Evolutionary conservation across 2,888 invertebrate species (phyloP), one percentile per base, ranked within the genome.

Genomic region (Byasa hedistus): DNA sequence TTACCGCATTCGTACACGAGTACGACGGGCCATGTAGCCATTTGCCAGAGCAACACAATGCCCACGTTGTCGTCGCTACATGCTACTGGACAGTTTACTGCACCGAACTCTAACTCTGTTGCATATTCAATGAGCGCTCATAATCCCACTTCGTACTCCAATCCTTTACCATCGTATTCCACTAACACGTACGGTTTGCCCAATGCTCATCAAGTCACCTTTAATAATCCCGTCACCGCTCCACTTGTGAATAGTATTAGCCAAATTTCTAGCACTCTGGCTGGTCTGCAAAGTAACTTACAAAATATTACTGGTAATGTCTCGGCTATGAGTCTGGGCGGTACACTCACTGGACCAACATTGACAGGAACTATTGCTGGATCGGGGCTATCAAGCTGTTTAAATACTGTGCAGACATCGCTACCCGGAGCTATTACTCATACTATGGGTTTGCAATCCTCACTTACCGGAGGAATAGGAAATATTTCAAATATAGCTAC

Each of bases 41-140:
- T 90, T 73, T 94, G 93, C 79, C 94, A 94, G 89, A 94, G 94
- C 87, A 93, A 92, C 86, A 94, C 94, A 71, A 94, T 94, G 94
- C 94, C 94, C 71, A 92, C 93, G 71, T 85, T 91, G 55, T 94
- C 94, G 71, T 88, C 93, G 73, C 84, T 87, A 63, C 91, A 92
- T 70, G 85, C 86, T 59, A 81, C 90, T 17, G 85, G 86, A 63
- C 91, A 91, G 72, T 91, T 87, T 71, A 85, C 87, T 22, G 89
- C 89, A 64, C 89, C 92, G 70, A 89, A 82, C 78, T 91, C 92
- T 70, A 92, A 91, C 76, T 89, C 92, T 68, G 87, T 89, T 66
- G 88, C 87, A 70, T 92, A 92, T 73, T 90, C 92, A 62, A 91
- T 92, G 83, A 89, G 89, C 75, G 83, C 89, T 72, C 92, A 89